Conservation (phyloP, 2,113 vertebrate genomes). For the Perca fluviatilis region DNA sequence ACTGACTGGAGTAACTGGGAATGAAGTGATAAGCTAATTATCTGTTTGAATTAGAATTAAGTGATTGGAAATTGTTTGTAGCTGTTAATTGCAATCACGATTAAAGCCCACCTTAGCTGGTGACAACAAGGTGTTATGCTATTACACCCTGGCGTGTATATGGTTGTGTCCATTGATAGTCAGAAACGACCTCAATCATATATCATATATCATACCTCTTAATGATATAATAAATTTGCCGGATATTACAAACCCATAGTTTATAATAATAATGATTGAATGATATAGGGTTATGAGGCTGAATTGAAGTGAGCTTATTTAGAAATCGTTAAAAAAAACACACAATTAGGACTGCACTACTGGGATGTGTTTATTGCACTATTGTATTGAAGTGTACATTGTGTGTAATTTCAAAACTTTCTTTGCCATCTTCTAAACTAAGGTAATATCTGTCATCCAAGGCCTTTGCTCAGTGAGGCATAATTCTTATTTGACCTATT, state of each 20-base stretch:
- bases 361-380: background rate
- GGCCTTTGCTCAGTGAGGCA: background rate
- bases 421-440: background rate
- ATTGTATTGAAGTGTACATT: background rate
- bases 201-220: no score
- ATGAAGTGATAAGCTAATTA: background rate
- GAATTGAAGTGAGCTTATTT: background rate
- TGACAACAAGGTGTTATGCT: conserved; percentile 27
- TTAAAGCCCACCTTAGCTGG: conserved; percentile 8
- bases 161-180: conserved; percentile 8
- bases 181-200: background rate
- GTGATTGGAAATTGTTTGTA: background rate
- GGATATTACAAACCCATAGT: background rate
- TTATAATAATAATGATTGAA: background rate
- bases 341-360: background rate
- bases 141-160: background rate
- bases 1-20: background rate
- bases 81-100: background rate
- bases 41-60: background rate
- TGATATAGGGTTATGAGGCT: background rate
- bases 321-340: background rate
- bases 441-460: background rate
- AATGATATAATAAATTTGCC: background rate
- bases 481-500: background rate
- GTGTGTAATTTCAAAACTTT: background rate